phyloP scores from a whole-genome alignment of 2,113 vertebrate genomes.

The Orthochromis indermauri region DNA sequence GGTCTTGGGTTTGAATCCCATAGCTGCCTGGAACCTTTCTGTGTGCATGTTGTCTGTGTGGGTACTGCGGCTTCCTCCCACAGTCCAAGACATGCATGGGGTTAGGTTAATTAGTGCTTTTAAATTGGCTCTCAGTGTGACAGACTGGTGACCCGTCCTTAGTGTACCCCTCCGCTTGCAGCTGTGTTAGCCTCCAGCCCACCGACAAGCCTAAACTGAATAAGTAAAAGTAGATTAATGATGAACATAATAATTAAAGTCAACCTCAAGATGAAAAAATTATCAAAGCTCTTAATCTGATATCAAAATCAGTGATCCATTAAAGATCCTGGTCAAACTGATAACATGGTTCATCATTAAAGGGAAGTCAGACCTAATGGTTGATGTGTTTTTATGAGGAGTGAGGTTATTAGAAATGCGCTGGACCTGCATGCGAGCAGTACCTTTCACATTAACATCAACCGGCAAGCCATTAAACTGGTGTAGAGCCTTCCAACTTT shows the following conservation, averaged over 20 bases:
- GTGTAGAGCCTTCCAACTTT: constrained; percentile 23
- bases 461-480: constrained; percentile 38
- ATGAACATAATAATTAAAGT: neutral
- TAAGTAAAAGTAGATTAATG: neutral
- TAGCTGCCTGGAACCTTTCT: neutral
- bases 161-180: neutral
- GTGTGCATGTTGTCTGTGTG: neutral
- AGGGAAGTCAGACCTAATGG: neutral
- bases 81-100: neutral
- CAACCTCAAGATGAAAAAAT: neutral
- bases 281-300: neutral
- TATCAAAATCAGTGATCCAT: neutral
- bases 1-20: neutral
- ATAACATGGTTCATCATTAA: neutral
- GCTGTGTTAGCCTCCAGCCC: neutral
- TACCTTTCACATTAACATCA: constrained; percentile 37
- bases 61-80: neutral
- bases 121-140: neutral
- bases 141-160: neutral
- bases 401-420: neutral
- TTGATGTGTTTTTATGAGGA: constrained; percentile 2
- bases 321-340: neutral
- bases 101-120: neutral
- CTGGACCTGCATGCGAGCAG: constrained; percentile 14
- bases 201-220: neutral